Evolutionary conservation across 2,797 vertebrate genomes (phyloP).

Genomic region (Bradypodion pumilum): DNA sequence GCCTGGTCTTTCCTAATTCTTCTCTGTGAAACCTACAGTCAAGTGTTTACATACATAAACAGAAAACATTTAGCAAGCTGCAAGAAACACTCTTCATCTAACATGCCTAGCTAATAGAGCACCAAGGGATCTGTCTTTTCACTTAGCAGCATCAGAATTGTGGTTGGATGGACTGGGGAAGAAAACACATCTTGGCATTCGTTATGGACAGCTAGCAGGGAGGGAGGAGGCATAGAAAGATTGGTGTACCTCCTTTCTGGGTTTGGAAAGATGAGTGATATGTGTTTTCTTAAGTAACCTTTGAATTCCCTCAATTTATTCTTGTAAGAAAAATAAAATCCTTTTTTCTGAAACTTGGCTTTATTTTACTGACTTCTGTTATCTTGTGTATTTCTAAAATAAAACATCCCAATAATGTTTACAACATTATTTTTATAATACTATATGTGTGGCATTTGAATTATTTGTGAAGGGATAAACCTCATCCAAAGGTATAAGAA

Average conservation of each 20-base stretch:
- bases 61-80: neutral
- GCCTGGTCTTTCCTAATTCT: neutral
- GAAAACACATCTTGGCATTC: neutral
- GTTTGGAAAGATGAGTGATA: neutral
- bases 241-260: neutral
- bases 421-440: too few relatives aligned
- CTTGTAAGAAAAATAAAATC: slow-evolving; percentile 25
- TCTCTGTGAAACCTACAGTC: slow-evolving; percentile 3
- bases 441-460: too few relatives aligned
- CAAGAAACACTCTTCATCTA: neutral
- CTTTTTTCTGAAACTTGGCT: slow-evolving; percentile 10
- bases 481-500: too few relatives aligned
- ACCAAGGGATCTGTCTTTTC: neutral
- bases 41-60: slow-evolving; percentile 4
- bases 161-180: neutral
- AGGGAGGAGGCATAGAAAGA: neutral
- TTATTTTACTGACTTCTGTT: neutral
- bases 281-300: slow-evolving; percentile 21
- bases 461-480: too few relatives aligned
- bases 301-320: neutral
- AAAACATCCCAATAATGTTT: neutral
- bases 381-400: neutral
- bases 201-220: neutral
- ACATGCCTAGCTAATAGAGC: neutral
- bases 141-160: neutral